Conservation (phyloP, 2,113 vertebrate genomes). For the Psittacula cyanocephala region DNA sequence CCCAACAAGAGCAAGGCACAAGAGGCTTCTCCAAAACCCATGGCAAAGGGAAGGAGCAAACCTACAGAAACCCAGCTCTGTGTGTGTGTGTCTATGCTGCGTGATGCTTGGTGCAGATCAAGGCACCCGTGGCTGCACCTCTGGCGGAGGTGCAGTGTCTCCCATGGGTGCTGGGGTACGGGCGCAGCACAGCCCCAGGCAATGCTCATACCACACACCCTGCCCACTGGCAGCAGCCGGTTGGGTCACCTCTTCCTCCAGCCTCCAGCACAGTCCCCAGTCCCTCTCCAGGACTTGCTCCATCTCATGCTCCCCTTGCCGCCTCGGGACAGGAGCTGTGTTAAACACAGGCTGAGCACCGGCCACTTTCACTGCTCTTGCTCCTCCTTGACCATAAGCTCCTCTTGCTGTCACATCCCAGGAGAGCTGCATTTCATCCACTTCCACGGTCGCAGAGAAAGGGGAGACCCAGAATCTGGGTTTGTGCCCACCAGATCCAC, state of each 20-base stretch:
- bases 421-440: accelerated
- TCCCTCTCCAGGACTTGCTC: not conserved
- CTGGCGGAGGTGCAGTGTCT: accelerated
- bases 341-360: not conserved
- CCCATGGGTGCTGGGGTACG: accelerated
- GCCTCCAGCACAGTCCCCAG: not conserved
- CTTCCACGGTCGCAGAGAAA: not conserved
- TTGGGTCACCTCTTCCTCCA: not conserved
- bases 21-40: not conserved
- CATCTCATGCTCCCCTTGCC: not conserved
- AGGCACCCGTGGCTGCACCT: accelerated
- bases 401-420: not conserved
- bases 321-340: not conserved
- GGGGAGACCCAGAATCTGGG: not conserved
- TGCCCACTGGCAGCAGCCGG: not conserved
- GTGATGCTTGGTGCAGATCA: accelerated
- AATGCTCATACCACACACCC: accelerated
- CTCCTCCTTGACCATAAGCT: not conserved
- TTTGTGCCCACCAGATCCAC: not conserved
- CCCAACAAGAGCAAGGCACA: accelerated
- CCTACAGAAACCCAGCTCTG: accelerated
- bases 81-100: accelerated
- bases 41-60: not conserved
- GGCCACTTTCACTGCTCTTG: accelerated
- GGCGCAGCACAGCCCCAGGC: not conserved